Conservation (phyloP, 2,888 invertebrate species). For the Colletes collaris region DNA sequence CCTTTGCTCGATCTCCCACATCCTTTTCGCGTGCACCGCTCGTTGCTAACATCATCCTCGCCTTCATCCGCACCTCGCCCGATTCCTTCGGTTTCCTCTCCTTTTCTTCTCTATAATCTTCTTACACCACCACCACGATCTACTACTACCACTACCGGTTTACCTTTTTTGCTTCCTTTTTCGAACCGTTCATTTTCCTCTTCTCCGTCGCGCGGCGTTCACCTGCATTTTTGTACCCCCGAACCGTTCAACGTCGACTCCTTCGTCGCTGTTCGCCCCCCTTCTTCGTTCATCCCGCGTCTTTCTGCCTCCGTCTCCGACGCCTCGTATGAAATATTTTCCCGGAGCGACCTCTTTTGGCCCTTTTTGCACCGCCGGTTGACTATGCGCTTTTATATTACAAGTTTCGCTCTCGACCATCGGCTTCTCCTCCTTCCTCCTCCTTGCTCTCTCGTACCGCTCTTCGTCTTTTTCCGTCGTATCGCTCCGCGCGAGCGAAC, state of each 20-base stretch:
- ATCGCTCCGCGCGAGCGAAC: constrained; percentile 51
- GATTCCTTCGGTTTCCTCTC: constrained; percentile 39
- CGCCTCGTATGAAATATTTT: constrained; percentile 73
- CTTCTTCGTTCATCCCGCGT: constrained; percentile 9
- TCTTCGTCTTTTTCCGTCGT: background rate
- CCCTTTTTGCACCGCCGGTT: constrained; percentile 61
- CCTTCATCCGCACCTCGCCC: constrained; percentile 47
- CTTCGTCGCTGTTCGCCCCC: constrained; percentile 26
- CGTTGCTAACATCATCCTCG: constrained; percentile 49
- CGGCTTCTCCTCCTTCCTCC: constrained; percentile 1
- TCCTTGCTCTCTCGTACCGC: background rate
- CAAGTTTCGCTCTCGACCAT: constrained; percentile 64
- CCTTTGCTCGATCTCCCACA: constrained; percentile 32
- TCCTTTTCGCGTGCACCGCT: constrained; percentile 59
- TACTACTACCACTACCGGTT: constrained; percentile 18
- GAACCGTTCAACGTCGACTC: constrained; percentile 16
- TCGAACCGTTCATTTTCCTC: constrained; percentile 42
- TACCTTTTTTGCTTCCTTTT: constrained; percentile 33
- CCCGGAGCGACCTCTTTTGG: constrained; percentile 65
- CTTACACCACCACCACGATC: constrained; percentile 25
- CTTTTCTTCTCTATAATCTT: constrained; percentile 23
- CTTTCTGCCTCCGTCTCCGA: constrained; percentile 22
- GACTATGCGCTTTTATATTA: constrained; percentile 51
- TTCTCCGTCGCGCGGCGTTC: constrained; percentile 9
- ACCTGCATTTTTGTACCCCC: background rate